Percentiles rank a stretch among this genome's conserved stretches.
Evolutionary conservation across 2,113 vertebrate genomes (phyloP).

Genomic region (Orthochromis indermauri): DNA sequence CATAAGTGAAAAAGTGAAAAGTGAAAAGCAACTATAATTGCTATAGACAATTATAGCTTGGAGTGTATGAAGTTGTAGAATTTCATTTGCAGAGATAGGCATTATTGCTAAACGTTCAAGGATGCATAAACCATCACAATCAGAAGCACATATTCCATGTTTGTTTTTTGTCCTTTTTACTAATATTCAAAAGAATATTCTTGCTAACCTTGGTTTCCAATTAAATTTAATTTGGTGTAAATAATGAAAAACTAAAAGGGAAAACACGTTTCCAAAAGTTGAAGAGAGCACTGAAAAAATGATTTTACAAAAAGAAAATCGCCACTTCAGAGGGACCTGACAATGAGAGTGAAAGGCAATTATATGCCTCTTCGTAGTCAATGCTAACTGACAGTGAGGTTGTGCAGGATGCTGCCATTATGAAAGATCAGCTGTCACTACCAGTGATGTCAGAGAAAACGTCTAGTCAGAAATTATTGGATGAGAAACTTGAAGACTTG

Average conservation of each 20-base stretch:
- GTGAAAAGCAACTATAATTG: background rate
- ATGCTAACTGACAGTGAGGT: background rate
- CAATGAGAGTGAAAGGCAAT: background rate
- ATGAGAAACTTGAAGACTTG: background rate
- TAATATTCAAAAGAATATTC: background rate
- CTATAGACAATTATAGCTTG: background rate
- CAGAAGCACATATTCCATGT: background rate
- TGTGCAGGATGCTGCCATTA: background rate
- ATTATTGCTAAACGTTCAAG: accelerated
- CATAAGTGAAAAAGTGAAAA: background rate
- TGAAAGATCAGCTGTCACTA: background rate
- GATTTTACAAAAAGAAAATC: background rate
- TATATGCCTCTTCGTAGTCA: background rate
- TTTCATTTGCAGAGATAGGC: background rate
- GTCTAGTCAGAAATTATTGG: background rate
- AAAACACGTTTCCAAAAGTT: background rate
- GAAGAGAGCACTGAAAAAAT: background rate
- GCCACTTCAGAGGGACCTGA: background rate
- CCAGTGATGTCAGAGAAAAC: background rate
- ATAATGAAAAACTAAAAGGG: accelerated
- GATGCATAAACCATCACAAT: background rate
- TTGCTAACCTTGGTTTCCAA: background rate
- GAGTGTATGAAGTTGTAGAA: background rate
- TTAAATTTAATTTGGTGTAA: background rate
- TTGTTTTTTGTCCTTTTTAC: background rate